phyloP scores from a whole-genome alignment of 2,888 invertebrate genomes.

The Oxyteleia sp. region DNA sequence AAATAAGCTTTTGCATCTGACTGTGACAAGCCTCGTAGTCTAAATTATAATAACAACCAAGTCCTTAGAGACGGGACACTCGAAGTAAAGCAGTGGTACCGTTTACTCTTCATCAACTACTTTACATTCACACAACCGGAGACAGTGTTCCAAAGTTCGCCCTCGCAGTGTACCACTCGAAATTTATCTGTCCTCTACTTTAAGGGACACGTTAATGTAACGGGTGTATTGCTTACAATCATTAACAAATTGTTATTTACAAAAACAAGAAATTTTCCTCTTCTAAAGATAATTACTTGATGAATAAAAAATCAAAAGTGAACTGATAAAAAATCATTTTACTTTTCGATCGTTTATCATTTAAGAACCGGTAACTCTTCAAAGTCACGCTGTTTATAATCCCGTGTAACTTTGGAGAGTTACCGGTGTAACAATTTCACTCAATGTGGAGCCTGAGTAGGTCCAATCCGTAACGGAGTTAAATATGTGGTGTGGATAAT shows the following conservation, averaged over 20 bases:
- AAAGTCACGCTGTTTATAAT: too few species aligned
- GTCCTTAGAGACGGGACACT: constrained; percentile 1
- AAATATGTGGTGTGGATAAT: too few species aligned
- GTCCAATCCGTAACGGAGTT: too few species aligned
- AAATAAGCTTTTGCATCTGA: constrained; percentile 33
- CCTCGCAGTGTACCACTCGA: neutral
- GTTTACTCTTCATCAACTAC: constrained; percentile 51
- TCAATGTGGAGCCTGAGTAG: too few species aligned
- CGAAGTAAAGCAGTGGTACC: constrained; percentile 9
- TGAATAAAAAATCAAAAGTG: too few species aligned
- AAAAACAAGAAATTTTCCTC: too few species aligned
- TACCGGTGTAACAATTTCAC: too few species aligned
- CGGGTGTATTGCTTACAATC: constrained; percentile 1
- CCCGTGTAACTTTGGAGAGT: too few species aligned
- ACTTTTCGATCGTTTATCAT: too few species aligned
- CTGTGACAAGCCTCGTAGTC: constrained; percentile 9
- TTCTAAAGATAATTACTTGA: too few species aligned
- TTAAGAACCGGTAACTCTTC: too few species aligned
- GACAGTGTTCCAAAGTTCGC: constrained; percentile 3
- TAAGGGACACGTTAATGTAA: constrained; percentile 8
- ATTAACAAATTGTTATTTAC: neutral
- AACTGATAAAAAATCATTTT: too few species aligned
- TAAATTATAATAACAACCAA: constrained; percentile 37
- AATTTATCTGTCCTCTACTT: constrained; percentile 27
- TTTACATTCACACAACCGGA: constrained; percentile 40